Percentiles rank a stretch among this genome's conserved stretches.
phyloP scores from a whole-genome alignment of 1,140 invertebrate genomes.

The Panagrolaimus sp. region DNA sequence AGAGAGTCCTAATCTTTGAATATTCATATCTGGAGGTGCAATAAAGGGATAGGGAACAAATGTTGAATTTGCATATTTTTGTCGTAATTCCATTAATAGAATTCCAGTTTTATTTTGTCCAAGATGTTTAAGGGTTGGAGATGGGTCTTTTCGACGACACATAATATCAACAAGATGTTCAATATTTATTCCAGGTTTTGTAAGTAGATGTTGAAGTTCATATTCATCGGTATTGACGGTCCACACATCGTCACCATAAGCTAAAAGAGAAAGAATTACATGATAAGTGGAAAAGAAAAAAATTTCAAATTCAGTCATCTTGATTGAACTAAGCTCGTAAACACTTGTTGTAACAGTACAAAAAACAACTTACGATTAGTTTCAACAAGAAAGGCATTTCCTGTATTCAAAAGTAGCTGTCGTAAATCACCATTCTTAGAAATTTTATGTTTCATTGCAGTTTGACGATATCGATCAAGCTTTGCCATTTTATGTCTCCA shows the following conservation, averaged over 20 bases:
- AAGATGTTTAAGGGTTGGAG: slow-evolving; percentile 43
- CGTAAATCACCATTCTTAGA: slow-evolving; percentile 51
- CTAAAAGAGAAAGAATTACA: slow-evolving; percentile 24
- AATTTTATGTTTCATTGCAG: slow-evolving; percentile 59
- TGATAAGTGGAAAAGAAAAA: slow-evolving; percentile 7
- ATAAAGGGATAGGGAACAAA: slow-evolving; percentile 44
- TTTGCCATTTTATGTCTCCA: slow-evolving; percentile 43
- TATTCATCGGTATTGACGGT: slow-evolving; percentile 42
- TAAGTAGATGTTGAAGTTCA: slow-evolving; percentile 55
- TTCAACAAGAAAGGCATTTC: slow-evolving; percentile 53
- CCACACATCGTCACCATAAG: slow-evolving; percentile 44
- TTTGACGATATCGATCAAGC: slow-evolving; percentile 56
- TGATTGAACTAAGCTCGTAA: not conserved
- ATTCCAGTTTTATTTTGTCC: slow-evolving; percentile 52
- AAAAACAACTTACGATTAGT: slow-evolving; percentile 20
- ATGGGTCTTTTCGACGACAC: slow-evolving; percentile 36
- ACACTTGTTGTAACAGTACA: not conserved
- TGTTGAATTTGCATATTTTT: slow-evolving; percentile 41
- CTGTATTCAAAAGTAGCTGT: slow-evolving; percentile 54
- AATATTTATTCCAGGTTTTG: slow-evolving; percentile 50
- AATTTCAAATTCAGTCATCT: not conserved
- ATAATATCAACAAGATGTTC: slow-evolving; percentile 48
- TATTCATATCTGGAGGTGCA: slow-evolving; percentile 35
- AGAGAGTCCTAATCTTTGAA: slow-evolving; percentile 35
- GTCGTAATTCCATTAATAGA: slow-evolving; percentile 55